A percentile compares a stretch with the other conserved stretches of the same genome.
phyloP scores from a whole-genome alignment of 2,888 invertebrate species.

The Lymantria dispar region DNA sequence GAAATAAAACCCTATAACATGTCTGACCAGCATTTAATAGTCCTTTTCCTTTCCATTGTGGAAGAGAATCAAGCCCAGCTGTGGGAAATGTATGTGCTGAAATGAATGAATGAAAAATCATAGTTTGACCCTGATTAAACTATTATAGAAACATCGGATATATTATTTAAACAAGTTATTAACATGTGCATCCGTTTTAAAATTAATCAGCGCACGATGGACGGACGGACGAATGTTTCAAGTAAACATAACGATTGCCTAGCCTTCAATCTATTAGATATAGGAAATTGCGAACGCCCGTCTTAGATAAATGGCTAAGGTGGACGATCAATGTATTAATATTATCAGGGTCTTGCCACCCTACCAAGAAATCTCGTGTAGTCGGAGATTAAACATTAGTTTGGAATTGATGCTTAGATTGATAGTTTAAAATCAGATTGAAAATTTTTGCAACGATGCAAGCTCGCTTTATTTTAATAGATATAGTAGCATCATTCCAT shows the following conservation, averaged over 20 bases:
- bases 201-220: conserved; percentile 58
- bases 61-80: no score
- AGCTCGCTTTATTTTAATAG: no score
- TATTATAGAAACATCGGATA: neutral
- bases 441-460: no score
- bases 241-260: conserved; percentile 55
- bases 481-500: no score
- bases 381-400: conserved; percentile 10
- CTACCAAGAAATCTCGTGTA: conserved; percentile 4
- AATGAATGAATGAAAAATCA: no score
- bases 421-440: neutral
- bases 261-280: conserved; percentile 66
- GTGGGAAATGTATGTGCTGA: no score
- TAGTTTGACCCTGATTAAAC: no score
- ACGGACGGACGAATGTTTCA: conserved; percentile 41
- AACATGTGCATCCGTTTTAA: conserved; percentile 46
- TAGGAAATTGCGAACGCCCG: conserved; percentile 75
- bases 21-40: no score
- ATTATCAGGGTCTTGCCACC: conserved; percentile 22
- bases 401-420: neutral
- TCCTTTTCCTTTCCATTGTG: no score
- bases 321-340: conserved; percentile 39
- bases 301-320: conserved; percentile 68
- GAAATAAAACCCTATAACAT: no score
- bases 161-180: conserved; percentile 46